Evolutionary conservation across 2,113 vertebrate genomes (phyloP).

Genomic region (Coturnix japonica): DNA sequence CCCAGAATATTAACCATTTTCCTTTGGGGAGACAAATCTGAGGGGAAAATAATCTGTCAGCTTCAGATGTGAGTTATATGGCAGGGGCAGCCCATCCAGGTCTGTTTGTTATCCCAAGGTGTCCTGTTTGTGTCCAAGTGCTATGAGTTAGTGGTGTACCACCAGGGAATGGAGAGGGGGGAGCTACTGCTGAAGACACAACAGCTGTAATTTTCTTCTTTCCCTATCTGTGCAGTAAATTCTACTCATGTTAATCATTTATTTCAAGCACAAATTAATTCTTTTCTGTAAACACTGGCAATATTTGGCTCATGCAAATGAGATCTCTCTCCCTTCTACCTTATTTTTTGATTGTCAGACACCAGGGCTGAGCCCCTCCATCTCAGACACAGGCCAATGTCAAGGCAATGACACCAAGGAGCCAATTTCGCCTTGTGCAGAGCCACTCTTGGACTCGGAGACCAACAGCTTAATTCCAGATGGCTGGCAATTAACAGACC

Average conservation of each 20-base stretch:
- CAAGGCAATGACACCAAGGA: background rate
- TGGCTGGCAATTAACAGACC: background rate
- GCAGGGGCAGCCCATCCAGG: background rate
- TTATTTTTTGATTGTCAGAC: background rate
- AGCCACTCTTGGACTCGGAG: background rate
- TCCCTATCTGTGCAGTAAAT: background rate
- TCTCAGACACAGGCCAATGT: background rate
- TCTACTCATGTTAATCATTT: slow-evolving; percentile 8
- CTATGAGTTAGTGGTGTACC: slow-evolving; percentile 14
- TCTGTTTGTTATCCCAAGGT: slow-evolving; percentile 16
- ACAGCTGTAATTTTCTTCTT: background rate
- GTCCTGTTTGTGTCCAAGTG: slow-evolving; percentile 14
- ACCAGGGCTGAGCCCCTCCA: background rate
- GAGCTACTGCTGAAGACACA: background rate
- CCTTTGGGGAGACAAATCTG: slow-evolving; percentile 1
- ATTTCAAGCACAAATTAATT: slow-evolving; percentile 41
- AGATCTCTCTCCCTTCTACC: background rate
- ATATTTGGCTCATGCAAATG: slow-evolving; percentile 36
- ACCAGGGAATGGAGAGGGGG: background rate
- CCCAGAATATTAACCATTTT: background rate
- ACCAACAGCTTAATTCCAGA: background rate
- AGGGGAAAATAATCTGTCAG: background rate
- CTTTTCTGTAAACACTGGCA: slow-evolving; percentile 23
- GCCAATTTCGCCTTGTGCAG: background rate
- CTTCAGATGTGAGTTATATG: background rate